These are phyloP conservation scores for Lacerta viridis DNA, from an alignment of 2,797 vertebrate genomes.

Conservation along the genomic window DNA sequence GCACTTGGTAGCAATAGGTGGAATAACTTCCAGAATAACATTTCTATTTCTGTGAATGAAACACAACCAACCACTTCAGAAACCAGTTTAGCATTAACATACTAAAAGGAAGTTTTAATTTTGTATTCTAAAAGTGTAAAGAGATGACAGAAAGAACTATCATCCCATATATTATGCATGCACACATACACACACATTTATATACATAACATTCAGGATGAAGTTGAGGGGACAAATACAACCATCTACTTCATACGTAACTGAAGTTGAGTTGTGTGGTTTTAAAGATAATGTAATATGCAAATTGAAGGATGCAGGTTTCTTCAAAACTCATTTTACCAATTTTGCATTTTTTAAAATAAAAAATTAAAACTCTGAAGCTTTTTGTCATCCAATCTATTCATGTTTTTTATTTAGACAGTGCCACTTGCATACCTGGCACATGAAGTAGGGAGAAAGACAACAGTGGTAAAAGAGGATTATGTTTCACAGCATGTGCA, in stretches of 20 bases:
- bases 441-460: background rate
- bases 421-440: background rate
- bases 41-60: conserved; percentile 16
- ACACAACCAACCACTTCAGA: conserved; percentile 39
- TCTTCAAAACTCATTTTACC: background rate
- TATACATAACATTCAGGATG: background rate
- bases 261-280: too few relatives aligned
- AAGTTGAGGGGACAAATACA: background rate
- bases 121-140: background rate
- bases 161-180: background rate
- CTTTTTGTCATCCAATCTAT: conserved; percentile 35
- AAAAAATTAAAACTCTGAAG: conserved; percentile 1
- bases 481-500: background rate
- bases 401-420: background rate
- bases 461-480: background rate
- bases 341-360: conserved; percentile 15
- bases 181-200: background rate
- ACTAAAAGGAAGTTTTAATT: conserved; percentile 44
- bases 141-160: background rate
- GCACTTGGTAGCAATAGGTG: too few relatives aligned
- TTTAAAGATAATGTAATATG: too few relatives aligned
- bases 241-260: background rate
- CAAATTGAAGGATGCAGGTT: too few relatives aligned
- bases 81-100: conserved; percentile 42
- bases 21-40: background rate